These are phyloP conservation scores for Sitophilus oryzae DNA, from an alignment of 1,140 invertebrate species.

Conservation along the genomic window DNA sequence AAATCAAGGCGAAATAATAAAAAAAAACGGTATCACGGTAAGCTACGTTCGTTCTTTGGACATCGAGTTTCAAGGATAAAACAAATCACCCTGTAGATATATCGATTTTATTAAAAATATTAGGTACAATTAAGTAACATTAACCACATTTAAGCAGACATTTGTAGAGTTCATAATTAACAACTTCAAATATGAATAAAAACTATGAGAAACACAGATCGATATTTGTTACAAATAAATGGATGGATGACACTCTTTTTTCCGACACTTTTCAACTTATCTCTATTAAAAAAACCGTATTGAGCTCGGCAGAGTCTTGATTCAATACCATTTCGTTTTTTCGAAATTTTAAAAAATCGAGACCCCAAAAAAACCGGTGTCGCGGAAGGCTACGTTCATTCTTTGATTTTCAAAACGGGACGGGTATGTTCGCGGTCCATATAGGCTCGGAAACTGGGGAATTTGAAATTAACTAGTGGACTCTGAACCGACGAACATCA, in stretches of 20 bases:
- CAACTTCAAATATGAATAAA: slow-evolving; percentile 27
- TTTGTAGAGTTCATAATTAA: slow-evolving; percentile 29
- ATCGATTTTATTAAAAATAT: slow-evolving; percentile 40
- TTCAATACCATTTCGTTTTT: too few species aligned
- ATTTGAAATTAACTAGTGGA: slow-evolving; percentile 27
- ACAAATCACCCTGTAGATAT: slow-evolving; percentile 1
- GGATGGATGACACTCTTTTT: slow-evolving; percentile 23
- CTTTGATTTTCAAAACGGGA: slow-evolving; percentile 27
- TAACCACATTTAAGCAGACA: slow-evolving; percentile 32
- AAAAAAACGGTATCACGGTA: too few species aligned
- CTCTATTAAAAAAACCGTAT: too few species aligned
- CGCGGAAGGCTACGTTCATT: too few species aligned
- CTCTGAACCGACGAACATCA: slow-evolving; percentile 38
- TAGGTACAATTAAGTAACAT: slow-evolving; percentile 40
- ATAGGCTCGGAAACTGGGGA: slow-evolving; percentile 38
- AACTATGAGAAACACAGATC: slow-evolving; percentile 25
- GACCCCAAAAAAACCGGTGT: too few species aligned
- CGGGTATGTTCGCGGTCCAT: slow-evolving; percentile 39
- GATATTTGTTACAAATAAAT: slow-evolving; percentile 17
- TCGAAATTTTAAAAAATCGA: too few species aligned
- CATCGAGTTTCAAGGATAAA: too few species aligned
- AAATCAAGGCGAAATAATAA: too few species aligned
- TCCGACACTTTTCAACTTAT: neutral
- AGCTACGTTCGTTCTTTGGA: too few species aligned
- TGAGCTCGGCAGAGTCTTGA: too few species aligned